phyloP scores from a whole-genome alignment of 2,888 invertebrate genomes.

The Rhaphigaster nebulosa region DNA sequence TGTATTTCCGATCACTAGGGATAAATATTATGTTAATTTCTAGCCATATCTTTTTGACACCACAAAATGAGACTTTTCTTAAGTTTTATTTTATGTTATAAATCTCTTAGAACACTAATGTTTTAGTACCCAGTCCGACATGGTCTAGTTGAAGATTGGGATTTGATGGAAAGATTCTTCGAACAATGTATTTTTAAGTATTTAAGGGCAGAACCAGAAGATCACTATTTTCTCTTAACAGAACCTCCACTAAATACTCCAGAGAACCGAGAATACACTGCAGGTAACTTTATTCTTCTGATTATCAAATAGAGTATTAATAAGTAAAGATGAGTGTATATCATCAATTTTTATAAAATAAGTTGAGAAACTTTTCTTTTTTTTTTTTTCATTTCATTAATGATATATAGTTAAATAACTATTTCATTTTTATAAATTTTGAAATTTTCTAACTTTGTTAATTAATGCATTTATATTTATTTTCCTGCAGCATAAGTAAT shows the following conservation, averaged over 20 bases:
- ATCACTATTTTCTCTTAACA: slow-evolving; percentile 97
- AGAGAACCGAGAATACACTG: slow-evolving; percentile 95
- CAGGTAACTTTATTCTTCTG: slow-evolving; percentile 68
- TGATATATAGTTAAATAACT: no score
- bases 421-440: not conserved
- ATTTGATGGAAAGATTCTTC: slow-evolving; percentile 98
- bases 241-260: slow-evolving; percentile 99
- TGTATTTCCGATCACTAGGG: no score
- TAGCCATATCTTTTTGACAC: not conserved
- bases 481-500: no score
- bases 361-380: not conserved
- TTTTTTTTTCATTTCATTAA: no score
- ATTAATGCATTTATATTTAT: no score
- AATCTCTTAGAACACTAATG: slow-evolving; percentile 52
- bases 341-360: not conserved
- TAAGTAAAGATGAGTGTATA: not conserved
- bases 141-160: slow-evolving; percentile 99
- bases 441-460: not conserved
- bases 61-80: not conserved
- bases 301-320: not conserved
- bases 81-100: not conserved
- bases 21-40: not conserved
- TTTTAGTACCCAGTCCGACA: slow-evolving; percentile 96
- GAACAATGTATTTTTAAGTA: slow-evolving; percentile 99
- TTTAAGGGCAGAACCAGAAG: slow-evolving; percentile 97